These are phyloP conservation scores for Synchiropus splendidus DNA, from an alignment of 2,113 vertebrate species.

Conservation along the genomic window DNA sequence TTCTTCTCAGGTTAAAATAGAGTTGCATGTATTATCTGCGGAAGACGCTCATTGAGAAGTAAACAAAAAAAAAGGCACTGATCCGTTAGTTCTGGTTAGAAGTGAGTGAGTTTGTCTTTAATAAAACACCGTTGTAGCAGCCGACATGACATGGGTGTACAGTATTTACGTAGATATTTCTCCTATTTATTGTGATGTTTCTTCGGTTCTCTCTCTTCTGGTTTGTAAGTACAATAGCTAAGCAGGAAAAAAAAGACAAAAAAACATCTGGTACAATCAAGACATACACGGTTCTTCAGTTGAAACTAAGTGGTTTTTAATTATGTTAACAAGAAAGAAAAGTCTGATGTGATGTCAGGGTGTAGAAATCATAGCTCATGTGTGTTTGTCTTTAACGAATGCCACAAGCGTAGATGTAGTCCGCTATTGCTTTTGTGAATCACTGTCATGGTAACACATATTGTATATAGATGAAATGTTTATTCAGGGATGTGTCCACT, in stretches of 20 bases:
- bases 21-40: conserved; percentile 16
- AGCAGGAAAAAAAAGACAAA: conserved; percentile 38
- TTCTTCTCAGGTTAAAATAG: conserved; percentile 45
- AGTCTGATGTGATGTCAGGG: conserved; percentile 49
- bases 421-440: conserved; percentile 48
- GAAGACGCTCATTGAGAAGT: conserved; percentile 26
- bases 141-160: conserved; percentile 54
- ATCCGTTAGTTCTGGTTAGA: conserved; percentile 45
- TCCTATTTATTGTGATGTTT: conserved; percentile 70
- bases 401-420: conserved; percentile 45
- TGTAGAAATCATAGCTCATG: conserved; percentile 36
- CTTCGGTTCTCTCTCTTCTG: conserved; percentile 42
- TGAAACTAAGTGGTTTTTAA: conserved; percentile 17
- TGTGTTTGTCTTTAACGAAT: conserved; percentile 50
- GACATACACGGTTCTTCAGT: conserved; percentile 5
- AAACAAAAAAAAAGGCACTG: conserved; percentile 45
- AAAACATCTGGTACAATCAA: conserved; percentile 6
- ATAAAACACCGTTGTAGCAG: conserved; percentile 56
- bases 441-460: conserved; percentile 39
- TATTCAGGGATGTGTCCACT: conserved; percentile 51
- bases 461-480: conserved; percentile 17
- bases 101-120: conserved; percentile 31
- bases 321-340: conserved; percentile 32
- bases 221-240: conserved; percentile 42
- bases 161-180: conserved; percentile 52